phyloP scores from a whole-genome alignment of 2,113 vertebrate species.

The Protobothrops mucrosquamatus region DNA sequence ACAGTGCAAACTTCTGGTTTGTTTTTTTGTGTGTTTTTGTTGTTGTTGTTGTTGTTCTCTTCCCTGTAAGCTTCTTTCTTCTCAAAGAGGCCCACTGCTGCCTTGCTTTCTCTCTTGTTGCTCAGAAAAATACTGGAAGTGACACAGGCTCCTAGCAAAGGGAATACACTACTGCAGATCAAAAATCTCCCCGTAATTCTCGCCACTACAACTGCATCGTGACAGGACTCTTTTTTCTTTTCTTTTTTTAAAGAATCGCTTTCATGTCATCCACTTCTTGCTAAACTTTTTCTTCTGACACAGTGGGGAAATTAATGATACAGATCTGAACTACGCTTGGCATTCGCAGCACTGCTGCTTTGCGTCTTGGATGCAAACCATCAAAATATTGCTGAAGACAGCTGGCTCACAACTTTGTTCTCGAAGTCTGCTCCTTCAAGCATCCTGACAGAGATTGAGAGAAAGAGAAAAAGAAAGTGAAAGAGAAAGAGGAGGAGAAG shows the following conservation, averaged over 20 bases:
- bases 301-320: slow-evolving; percentile 57
- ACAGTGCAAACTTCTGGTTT: slow-evolving; percentile 33
- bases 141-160: slow-evolving; percentile 54
- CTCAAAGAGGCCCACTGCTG: slow-evolving; percentile 61
- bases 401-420: neutral
- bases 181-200: neutral
- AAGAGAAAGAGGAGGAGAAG: neutral
- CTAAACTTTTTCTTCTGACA: slow-evolving; percentile 52
- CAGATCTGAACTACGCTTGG: neutral
- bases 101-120: slow-evolving; percentile 63
- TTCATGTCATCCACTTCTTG: slow-evolving; percentile 64
- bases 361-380: neutral
- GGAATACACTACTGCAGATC: slow-evolving; percentile 59
- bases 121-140: slow-evolving; percentile 59
- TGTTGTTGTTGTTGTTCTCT: slow-evolving; percentile 47
- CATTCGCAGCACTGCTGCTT: neutral
- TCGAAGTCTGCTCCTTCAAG: neutral
- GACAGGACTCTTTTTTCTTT: neutral
- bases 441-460: neutral
- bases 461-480: neutral
- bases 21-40: neutral
- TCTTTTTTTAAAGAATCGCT: slow-evolving; percentile 53
- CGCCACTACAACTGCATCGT: neutral
- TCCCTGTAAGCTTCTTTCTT: slow-evolving; percentile 56
- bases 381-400: neutral